These are phyloP conservation scores for Cyclura pinguis DNA, from an alignment of 2,797 vertebrate species.

Conservation along the genomic window DNA sequence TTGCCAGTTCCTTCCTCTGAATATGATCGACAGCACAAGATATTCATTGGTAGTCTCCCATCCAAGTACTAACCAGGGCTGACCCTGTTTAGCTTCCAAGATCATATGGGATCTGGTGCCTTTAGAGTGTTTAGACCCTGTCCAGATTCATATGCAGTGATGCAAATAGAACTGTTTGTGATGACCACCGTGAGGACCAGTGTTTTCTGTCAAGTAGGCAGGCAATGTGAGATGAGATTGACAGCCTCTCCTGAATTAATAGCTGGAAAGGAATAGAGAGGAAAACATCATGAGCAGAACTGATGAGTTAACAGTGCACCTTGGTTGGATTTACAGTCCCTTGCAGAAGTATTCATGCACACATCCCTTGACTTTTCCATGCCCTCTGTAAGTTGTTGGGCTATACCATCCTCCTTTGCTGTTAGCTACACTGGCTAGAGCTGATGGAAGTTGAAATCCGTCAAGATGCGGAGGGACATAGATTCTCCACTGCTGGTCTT, in stretches of 20 bases:
- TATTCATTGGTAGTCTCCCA: too few species aligned
- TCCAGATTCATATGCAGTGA: background rate
- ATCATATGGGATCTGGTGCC: too few species aligned
- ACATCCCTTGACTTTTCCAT: too few species aligned
- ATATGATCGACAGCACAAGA: too few species aligned
- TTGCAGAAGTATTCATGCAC: background rate
- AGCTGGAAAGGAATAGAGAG: background rate
- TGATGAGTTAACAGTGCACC: background rate
- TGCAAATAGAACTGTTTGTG: background rate
- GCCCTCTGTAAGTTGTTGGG: too few species aligned
- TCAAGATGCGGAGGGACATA: too few species aligned
- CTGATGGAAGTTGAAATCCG: background rate
- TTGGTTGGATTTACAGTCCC: background rate
- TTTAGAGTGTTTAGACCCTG: too few species aligned
- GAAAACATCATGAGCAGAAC: background rate
- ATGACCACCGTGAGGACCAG: conserved; percentile 48
- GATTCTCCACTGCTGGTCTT: background rate
- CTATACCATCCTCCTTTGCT: too few species aligned
- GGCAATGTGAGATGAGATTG: background rate
- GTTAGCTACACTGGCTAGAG: background rate
- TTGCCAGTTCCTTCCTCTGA: too few species aligned
- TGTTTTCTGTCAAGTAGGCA: background rate
- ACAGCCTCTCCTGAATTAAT: background rate
- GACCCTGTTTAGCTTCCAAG: too few species aligned
- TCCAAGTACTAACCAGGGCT: too few species aligned